Base-by-base conservation (phyloP, 2,888 invertebrate species). In the Troilus luridus region DNA sequence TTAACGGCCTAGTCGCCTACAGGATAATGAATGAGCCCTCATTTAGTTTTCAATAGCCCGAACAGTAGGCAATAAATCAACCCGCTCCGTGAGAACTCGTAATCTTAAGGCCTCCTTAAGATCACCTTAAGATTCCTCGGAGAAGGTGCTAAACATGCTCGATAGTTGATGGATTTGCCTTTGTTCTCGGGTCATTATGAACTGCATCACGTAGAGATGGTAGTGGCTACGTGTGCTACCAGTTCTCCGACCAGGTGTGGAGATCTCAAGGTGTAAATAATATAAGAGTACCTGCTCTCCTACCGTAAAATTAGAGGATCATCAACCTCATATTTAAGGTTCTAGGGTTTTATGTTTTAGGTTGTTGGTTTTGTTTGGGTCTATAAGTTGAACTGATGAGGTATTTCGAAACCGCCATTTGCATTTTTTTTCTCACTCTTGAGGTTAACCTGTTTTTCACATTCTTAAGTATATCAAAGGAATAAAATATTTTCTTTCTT, bases 141-240 rank as follows among this genome's bases (percentile, higher is more conserved):
- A 0, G 72, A 41, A 77, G 41, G 72, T 77, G 72, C 72, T 77
- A 77, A 77, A 77, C 27, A 77, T 41, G 8, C 41, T 27, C 72
- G 72, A 41, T 41, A 17, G 27, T 77, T 77, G 72, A 77, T 77
- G 72, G 72, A 77, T 77, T 77, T 77, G 72, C 72, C 72, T 77
- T 77, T 77, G 72, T 77, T 77, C 27, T 19, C 8, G 6, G 27
- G 17, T 77, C 72, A 77, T 77, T 77, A 77, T 27, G 17, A 77
- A 77, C 27, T 77, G 72, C 41, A 77, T 27, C 72, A 77, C 72
- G 72, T 77, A 77, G 72, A 9, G 27, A 41, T 27, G 24, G 41
- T 41, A 41, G 41, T 19, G 12, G 24, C n/a, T 77, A 77, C 72
- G 72, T 77, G 72, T 77, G 27, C 27, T 19, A 41, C 17, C 27